Conservation (phyloP, 2,888 invertebrate genomes). For the Sepiola atlantica region DNA sequence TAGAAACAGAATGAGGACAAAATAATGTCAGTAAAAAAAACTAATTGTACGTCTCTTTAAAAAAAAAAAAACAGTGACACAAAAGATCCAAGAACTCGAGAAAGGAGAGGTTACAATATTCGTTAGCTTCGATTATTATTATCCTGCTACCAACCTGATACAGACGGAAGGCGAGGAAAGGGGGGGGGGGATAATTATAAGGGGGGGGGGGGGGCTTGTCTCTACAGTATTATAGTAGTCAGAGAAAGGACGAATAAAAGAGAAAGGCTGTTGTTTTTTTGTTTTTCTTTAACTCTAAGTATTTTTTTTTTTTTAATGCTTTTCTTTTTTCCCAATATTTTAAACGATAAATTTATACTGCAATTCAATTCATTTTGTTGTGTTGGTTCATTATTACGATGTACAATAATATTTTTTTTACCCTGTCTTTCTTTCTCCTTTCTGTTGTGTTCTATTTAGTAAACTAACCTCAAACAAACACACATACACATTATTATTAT, state of each 20-base stretch:
- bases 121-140: slow-evolving; percentile 12
- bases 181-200: background rate
- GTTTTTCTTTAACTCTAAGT: background rate
- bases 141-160: slow-evolving; percentile 32
- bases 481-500: background rate
- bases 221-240: background rate
- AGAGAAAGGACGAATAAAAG: background rate
- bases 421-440: background rate
- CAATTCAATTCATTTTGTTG: background rate
- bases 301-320: background rate
- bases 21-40: background rate
- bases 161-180: background rate
- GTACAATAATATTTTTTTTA: background rate
- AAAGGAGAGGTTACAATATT: background rate
- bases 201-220: background rate
- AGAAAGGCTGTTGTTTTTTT: background rate
- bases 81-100: background rate
- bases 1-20: background rate
- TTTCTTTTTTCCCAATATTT: background rate
- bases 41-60: background rate
- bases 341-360: background rate
- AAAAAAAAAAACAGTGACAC: background rate
- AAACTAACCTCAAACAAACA: background rate
- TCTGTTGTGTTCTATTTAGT: background rate
- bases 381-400: background rate